Percentiles rank a stretch among this genome's conserved stretches.
Conservation (phyloP, 2,888 invertebrate species). For the Drosophila cracens region DNA sequence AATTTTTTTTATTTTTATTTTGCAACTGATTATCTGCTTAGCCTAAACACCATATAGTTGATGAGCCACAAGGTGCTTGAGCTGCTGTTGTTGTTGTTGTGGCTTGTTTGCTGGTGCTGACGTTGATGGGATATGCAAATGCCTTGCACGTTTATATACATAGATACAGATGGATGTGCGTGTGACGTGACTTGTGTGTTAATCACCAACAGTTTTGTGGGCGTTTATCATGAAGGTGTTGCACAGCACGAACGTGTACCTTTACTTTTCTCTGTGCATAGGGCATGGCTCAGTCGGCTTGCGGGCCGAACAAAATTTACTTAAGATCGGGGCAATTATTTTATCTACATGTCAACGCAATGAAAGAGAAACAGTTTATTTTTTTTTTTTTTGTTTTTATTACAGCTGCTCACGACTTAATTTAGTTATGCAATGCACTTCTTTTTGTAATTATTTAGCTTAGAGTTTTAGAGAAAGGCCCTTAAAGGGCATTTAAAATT, state of each 20-base stretch:
- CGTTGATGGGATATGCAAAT: conserved; percentile 59
- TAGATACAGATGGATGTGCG: conserved; percentile 47
- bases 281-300: conserved; percentile 51
- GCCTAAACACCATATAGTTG: conserved; percentile 41
- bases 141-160: conserved; percentile 46
- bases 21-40: conserved; percentile 51
- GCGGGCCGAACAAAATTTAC: conserved; percentile 7
- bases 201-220: conserved; percentile 5
- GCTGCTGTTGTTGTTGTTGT: conserved; percentile 7
- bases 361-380: conserved; percentile 62
- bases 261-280: conserved; percentile 16
- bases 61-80: conserved; percentile 40
- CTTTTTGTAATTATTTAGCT: background rate
- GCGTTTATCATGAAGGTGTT: conserved; percentile 21
- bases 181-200: conserved; percentile 36
- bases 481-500: conserved; percentile 9
- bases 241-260: background rate
- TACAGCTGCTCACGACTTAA: conserved; percentile 12
- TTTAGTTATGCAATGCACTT: conserved; percentile 34
- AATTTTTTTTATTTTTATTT: conserved; percentile 28
- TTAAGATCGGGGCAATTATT: conserved; percentile 36
- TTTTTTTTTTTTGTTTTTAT: background rate
- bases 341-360: conserved; percentile 35
- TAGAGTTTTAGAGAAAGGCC: conserved; percentile 15
- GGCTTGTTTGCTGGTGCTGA: conserved; percentile 36